These are phyloP conservation scores for Pseudopodoces humilis DNA, from an alignment of 2,113 vertebrate genomes.

Conservation along the genomic window DNA sequence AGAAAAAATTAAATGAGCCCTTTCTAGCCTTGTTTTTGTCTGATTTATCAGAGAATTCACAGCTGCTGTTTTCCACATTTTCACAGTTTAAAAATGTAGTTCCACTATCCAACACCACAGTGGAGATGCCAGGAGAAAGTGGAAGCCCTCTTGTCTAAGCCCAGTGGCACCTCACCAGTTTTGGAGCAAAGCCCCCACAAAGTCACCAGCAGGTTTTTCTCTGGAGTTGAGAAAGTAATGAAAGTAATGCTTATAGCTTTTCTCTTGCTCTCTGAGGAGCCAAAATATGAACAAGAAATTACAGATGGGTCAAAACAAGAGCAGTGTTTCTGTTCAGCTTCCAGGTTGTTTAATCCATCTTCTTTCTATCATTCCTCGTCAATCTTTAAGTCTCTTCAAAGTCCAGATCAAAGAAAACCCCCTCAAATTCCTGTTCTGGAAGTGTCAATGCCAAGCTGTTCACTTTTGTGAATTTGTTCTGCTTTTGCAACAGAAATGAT, in stretches of 20 bases:
- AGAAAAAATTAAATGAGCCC: slow-evolving; percentile 34
- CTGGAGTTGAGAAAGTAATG: not conserved
- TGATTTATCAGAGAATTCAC: not conserved
- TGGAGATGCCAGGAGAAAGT: not conserved
- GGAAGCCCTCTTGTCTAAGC: not conserved
- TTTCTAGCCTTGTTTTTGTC: not conserved
- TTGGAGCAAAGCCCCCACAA: not conserved
- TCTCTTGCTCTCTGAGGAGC: not conserved
- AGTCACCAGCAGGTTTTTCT: not conserved
- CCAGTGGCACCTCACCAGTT: not conserved
- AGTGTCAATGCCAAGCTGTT: not conserved
- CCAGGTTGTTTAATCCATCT: not conserved
- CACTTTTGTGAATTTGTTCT: not conserved
- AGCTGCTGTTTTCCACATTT: not conserved
- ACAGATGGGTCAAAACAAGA: not conserved
- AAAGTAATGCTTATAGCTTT: not conserved
- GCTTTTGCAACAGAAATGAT: not conserved
- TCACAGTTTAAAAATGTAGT: not conserved
- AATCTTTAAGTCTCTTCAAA: not conserved
- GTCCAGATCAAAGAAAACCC: not conserved
- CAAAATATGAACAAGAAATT: not conserved
- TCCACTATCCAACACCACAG: not conserved
- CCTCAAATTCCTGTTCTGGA: not conserved
- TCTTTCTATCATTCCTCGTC: not conserved
- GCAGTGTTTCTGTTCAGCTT: not conserved